Evolutionary conservation across 23 tunicate genomes (phyloP).

Genomic region (Corella eumyota): DNA sequence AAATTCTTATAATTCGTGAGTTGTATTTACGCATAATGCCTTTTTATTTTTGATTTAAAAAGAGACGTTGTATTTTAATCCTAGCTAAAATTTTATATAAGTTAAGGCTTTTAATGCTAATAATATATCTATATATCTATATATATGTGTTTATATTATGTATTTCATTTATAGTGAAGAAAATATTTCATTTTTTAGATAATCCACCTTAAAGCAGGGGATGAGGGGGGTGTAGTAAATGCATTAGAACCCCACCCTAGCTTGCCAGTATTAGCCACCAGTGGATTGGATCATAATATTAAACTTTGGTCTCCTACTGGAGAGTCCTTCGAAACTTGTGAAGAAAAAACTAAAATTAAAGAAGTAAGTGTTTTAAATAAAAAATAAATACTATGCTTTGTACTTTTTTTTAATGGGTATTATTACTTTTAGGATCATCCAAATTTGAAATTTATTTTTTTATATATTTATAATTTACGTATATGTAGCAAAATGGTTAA

Average conservation of each 20-base stretch:
- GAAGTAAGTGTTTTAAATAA: slow-evolving; percentile 13
- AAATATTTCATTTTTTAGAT: slow-evolving; percentile 15
- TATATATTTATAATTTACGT: no score
- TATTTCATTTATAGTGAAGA: not conserved
- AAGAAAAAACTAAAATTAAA: not conserved
- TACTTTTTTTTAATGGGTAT: no score
- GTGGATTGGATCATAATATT: slow-evolving; percentile 72
- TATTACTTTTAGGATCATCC: no score
- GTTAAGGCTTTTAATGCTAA: not conserved
- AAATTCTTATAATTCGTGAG: not conserved
- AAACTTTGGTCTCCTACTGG: slow-evolving; percentile 81
- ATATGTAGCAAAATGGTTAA: not conserved
- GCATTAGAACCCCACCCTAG: slow-evolving; percentile 79
- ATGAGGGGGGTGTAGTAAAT: slow-evolving; percentile 83
- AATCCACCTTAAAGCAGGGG: slow-evolving; percentile 64
- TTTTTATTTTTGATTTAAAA: no score
- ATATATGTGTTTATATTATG: not conserved
- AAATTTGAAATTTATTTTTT: no score
- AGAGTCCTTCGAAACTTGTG: not conserved
- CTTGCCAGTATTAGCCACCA: slow-evolving; percentile 75
- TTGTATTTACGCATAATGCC: no score
- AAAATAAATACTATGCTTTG: not conserved
- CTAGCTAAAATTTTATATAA: not conserved
- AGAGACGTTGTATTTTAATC: not conserved
- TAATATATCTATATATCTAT: not conserved